phyloP scores from a whole-genome alignment of 2,113 vertebrate genomes.

The Rhynchopsitta pachyrhyncha region DNA sequence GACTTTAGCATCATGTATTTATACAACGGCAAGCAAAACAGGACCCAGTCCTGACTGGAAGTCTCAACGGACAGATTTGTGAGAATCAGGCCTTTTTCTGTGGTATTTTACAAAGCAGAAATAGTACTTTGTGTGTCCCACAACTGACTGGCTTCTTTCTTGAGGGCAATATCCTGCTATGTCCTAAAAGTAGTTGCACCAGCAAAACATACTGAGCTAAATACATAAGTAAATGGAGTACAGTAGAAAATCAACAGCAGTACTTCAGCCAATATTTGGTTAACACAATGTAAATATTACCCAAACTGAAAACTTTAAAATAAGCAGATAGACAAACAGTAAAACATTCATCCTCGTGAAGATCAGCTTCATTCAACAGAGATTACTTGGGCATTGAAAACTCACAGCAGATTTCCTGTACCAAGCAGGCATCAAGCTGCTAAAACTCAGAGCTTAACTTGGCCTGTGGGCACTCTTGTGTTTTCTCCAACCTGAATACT shows the following conservation, averaged over 20 bases:
- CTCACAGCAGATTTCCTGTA: neutral
- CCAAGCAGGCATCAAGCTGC: neutral
- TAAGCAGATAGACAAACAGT: neutral
- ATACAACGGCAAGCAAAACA: neutral
- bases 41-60: neutral
- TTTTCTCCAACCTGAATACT: neutral
- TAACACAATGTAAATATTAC: neutral
- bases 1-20: neutral
- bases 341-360: neutral
- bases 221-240: neutral
- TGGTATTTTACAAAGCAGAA: neutral
- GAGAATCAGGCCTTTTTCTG: fast-evolving
- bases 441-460: neutral
- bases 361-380: neutral
- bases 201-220: neutral
- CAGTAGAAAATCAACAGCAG: neutral
- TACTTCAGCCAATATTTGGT: neutral
- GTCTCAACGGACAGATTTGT: neutral
- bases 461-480: neutral
- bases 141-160: neutral
- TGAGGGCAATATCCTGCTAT: neutral
- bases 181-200: neutral
- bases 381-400: neutral
- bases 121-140: neutral
- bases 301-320: neutral